A percentile compares a stretch with the other conserved stretches of the same genome.
phyloP scores from a whole-genome alignment of 2,797 vertebrate genomes.

The Argya squamiceps region DNA sequence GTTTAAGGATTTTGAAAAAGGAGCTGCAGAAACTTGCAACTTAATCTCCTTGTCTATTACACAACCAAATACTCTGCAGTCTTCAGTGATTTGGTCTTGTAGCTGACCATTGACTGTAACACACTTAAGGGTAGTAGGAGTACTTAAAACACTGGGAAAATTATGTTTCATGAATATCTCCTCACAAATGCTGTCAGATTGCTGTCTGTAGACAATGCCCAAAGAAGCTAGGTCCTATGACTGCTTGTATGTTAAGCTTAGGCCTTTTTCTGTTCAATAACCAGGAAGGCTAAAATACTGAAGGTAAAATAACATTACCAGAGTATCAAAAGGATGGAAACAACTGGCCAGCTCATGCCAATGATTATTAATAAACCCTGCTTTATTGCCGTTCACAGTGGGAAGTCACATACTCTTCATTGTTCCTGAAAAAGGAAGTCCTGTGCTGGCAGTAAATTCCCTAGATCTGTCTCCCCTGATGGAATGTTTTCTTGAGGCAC shows the following conservation, averaged over 20 bases:
- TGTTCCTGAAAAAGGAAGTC: background rate
- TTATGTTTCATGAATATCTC: background rate
- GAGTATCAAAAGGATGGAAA: background rate
- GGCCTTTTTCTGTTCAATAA: background rate
- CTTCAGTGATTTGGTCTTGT: background rate
- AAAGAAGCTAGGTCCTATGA: background rate
- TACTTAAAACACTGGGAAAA: background rate
- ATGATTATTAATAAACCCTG: background rate
- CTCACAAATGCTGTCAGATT: background rate
- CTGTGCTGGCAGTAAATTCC: background rate
- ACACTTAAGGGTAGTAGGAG: background rate
- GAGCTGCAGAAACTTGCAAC: background rate
- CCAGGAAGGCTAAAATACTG: background rate
- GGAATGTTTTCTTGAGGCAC: background rate
- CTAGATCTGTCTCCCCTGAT: background rate
- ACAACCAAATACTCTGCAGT: background rate
- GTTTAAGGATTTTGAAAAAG: background rate
- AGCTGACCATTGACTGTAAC: background rate
- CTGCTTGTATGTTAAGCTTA: background rate
- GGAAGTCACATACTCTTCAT: background rate
- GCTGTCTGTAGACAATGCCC: background rate
- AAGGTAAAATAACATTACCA: background rate
- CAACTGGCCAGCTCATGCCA: background rate
- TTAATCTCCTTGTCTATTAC: background rate
- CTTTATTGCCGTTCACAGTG: rapidly evolving